Evolutionary conservation across 1,140 invertebrate genomes (phyloP), one percentile per base, ranked within the genome.

Genomic region (Platyura marginata): DNA sequence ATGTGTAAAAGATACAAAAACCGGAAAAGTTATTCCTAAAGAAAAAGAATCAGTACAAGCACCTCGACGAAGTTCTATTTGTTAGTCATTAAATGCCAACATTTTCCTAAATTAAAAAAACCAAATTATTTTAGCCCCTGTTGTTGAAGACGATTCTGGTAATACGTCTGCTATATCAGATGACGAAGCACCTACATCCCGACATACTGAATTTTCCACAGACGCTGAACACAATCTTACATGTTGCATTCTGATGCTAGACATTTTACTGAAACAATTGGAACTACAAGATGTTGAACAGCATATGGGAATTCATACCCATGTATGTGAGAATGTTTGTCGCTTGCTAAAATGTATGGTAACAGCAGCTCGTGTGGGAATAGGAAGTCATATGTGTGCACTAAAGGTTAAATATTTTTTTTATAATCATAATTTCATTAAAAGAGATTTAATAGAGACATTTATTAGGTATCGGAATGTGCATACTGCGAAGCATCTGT

Each of bases 161-260:
- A 75, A 76, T 45, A 76, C 75, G 3, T 81, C 77, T 3, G 69
- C 69, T 20, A 64, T 82, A 39, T 79, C 80, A 1, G 79, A 81
- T 49, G 79, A 82, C 46, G 70, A 79, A 59, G 68, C 66, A 1
- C 69, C 70, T 10, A 68, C 67, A 2, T 67, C 65, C n/a, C 62
- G 67, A 41, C 71, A 70, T 48, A 68, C 67, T 18, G 70, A 74
- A 55, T 74, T 75, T 47, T 68, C 70, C 22, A 71, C 69, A 0
- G 74, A 77, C 47, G 66, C 71, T 16, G 79, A 82, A 50, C 67
- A 83, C 23, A 85, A 85, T 58, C 65, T 96, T 6, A 86, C 85
- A 3, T 95, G 92, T 54, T 95, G 89, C 59, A 88, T 97, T 46
- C 71, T 97, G 2, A 97, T 97, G 91, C 65, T 97, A 42, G 94